Percentiles rank a stretch among this genome's conserved stretches.
phyloP scores from a whole-genome alignment of 2,113 vertebrate genomes.

The Hyaena hyaena region DNA sequence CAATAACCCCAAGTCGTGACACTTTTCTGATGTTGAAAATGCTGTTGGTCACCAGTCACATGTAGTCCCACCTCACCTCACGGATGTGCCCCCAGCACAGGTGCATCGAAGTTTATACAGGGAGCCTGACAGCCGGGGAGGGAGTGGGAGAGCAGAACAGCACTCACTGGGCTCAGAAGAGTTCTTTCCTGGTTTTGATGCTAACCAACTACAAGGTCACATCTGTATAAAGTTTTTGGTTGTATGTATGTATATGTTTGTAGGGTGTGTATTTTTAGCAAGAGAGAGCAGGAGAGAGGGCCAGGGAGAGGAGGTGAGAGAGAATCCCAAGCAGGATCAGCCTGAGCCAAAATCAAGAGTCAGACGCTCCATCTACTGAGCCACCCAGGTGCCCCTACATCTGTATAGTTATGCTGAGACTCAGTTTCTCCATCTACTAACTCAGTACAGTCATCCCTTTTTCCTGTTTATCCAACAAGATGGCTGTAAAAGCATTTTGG shows the following conservation, averaged over 20 bases:
- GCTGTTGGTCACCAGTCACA: neutral
- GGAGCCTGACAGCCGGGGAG: neutral
- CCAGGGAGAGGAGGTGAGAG: no score
- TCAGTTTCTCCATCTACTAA: neutral
- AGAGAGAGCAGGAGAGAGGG: no score
- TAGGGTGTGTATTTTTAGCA: no score
- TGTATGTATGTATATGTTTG: no score
- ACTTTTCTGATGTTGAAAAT: neutral
- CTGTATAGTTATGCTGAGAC: neutral
- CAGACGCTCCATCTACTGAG: no score
- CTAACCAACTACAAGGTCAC: neutral
- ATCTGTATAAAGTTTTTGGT: no score
- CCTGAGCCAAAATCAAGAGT: no score
- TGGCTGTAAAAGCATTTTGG: neutral
- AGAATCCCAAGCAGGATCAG: no score
- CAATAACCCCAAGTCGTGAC: neutral
- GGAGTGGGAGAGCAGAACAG: fast-evolving
- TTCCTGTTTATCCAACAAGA: neutral
- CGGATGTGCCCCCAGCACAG: neutral
- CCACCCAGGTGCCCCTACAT: no score
- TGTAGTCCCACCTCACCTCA: neutral
- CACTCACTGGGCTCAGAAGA: neutral
- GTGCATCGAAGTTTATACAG: neutral
- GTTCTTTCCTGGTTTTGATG: neutral
- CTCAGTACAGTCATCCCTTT: neutral